Evolutionary conservation across 1,140 invertebrate genomes (phyloP).

Genomic region (Lucilia sericata): DNA sequence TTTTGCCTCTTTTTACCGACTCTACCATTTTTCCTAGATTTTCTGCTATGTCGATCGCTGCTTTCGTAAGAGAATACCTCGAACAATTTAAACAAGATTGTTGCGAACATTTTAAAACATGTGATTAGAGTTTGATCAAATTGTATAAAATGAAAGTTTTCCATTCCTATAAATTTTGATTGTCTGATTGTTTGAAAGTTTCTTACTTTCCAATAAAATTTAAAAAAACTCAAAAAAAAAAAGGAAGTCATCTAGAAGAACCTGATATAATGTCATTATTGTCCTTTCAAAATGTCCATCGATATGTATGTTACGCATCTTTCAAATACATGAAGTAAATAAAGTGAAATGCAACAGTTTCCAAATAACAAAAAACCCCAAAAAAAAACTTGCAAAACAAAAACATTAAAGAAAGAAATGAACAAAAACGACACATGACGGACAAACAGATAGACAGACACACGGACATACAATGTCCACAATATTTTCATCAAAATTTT

Average conservation of each 20-base stretch:
- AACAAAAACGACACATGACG: neutral
- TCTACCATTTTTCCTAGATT: too few relatives aligned
- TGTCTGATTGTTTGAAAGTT: neutral
- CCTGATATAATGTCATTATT: conserved; percentile 43
- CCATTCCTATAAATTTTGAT: too few relatives aligned
- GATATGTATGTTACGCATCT: conserved; percentile 30
- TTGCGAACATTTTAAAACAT: too few relatives aligned
- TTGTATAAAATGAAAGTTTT: too few relatives aligned
- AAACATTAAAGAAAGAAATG: conserved; percentile 3
- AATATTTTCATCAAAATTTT: neutral
- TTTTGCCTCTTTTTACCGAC: too few relatives aligned
- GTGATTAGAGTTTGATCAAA: too few relatives aligned
- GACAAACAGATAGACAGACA: neutral
- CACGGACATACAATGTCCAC: neutral
- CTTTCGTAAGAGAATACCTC: too few relatives aligned
- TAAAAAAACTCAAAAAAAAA: neutral
- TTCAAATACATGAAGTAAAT: conserved; percentile 40
- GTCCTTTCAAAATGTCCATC: conserved; percentile 32
- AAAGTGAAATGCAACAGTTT: conserved; percentile 38
- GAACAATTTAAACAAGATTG: too few relatives aligned
- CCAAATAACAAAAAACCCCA: neutral
- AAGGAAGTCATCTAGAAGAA: too few relatives aligned
- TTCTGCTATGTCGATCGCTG: too few relatives aligned
- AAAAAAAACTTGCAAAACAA: neutral
- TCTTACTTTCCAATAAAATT: neutral